Conservation (phyloP, 2,113 vertebrate species). For the Syngnathus scovelli region DNA sequence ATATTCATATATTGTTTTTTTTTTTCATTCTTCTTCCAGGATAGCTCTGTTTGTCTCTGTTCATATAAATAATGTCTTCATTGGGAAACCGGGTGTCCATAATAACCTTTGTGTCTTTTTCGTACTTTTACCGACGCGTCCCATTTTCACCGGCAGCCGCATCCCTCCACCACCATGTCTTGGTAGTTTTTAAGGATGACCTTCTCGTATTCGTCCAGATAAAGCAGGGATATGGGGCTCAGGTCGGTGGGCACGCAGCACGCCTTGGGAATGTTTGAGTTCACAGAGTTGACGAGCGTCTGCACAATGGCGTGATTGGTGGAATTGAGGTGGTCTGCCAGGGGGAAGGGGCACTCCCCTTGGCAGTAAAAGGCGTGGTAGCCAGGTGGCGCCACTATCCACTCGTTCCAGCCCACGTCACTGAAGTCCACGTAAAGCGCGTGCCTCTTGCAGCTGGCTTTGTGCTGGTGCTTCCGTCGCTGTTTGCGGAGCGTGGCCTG, state of each 20-base stretch:
- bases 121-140: slow-evolving; percentile 14
- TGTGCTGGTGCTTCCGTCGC: slow-evolving; percentile 82
- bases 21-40: slow-evolving; percentile 77
- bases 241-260: slow-evolving; percentile 98
- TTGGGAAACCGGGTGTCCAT: slow-evolving; percentile 93
- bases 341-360: slow-evolving; percentile 93
- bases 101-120: slow-evolving; percentile 56
- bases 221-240: slow-evolving; percentile 96
- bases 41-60: slow-evolving; percentile 82
- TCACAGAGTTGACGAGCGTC: slow-evolving; percentile 98
- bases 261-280: slow-evolving; percentile 95
- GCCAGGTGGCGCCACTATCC: slow-evolving; percentile 96
- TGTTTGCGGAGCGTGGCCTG: slow-evolving; percentile 82
- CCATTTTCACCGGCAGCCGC: slow-evolving; percentile 84
- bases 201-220: slow-evolving; percentile 97
- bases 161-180: slow-evolving; percentile 99
- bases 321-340: slow-evolving; percentile 97
- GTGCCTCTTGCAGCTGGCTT: slow-evolving; percentile 91
- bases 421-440: slow-evolving; percentile 97
- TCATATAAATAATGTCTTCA: slow-evolving; percentile 99
- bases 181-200: slow-evolving; percentile 99
- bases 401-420: slow-evolving; percentile 98
- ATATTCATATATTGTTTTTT: slow-evolving; percentile 76
- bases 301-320: slow-evolving; percentile 99
- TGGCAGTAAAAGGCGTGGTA: slow-evolving; percentile 98